These are phyloP conservation scores for Drosophila antonietae DNA, from an alignment of 2,888 invertebrate species.

Conservation along the genomic window DNA sequence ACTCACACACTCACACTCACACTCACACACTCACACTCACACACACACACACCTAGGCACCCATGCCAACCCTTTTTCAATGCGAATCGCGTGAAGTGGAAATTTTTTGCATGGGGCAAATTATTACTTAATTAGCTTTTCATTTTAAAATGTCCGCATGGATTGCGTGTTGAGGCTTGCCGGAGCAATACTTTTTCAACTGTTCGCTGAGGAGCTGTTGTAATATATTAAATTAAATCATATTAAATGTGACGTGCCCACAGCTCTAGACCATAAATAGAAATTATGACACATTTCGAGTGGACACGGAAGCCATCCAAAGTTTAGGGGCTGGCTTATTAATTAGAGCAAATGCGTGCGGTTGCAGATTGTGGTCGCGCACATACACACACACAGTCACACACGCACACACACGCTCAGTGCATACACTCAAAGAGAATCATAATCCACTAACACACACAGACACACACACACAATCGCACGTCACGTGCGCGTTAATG, in stretches of 20 bases:
- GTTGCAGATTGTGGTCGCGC: conserved; percentile 66
- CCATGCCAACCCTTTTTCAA: conserved; percentile 34
- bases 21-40: background rate
- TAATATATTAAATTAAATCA: conserved; percentile 78
- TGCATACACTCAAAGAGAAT: background rate
- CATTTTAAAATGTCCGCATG: conserved; percentile 56
- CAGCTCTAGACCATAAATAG: conserved; percentile 66
- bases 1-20: background rate
- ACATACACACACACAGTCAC: conserved; percentile 14
- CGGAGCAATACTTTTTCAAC: conserved; percentile 44
- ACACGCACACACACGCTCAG: background rate
- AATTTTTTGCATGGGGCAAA: conserved; percentile 47
- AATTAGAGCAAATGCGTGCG: conserved; percentile 73
- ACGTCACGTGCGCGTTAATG: conserved; percentile 52
- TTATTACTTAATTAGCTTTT: conserved; percentile 72
- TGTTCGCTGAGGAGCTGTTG: conserved; percentile 63
- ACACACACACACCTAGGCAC: background rate
- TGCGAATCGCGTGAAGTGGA: conserved; percentile 31
- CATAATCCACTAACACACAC: conserved; percentile 11
- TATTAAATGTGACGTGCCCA: conserved; percentile 65
- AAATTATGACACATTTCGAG: conserved; percentile 78
- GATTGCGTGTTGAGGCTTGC: conserved; percentile 45
- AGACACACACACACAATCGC: conserved; percentile 17
- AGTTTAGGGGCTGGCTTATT: conserved; percentile 66
- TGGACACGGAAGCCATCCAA: conserved; percentile 66